Percentiles rank a stretch among this genome's conserved stretches.
phyloP scores from a whole-genome alignment of 2,797 vertebrate genomes.

The Anableps anableps region DNA sequence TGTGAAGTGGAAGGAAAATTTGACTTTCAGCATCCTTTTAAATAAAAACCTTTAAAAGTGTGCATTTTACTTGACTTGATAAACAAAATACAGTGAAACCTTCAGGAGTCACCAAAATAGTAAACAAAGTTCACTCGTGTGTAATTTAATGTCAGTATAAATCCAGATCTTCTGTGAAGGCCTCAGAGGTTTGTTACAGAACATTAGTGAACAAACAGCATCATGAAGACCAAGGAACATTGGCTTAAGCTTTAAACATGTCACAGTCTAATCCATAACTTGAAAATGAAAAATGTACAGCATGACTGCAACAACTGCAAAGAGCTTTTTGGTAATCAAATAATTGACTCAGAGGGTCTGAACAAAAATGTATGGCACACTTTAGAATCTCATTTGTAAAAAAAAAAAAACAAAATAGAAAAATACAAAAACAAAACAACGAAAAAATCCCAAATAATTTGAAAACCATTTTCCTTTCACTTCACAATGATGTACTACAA shows the following conservation, averaged over 20 bases:
- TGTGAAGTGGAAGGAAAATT: slow-evolving; percentile 12
- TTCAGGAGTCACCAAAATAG: background rate
- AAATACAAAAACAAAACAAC: too few relatives aligned
- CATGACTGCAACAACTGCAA: too few relatives aligned
- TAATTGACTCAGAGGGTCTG: too few relatives aligned
- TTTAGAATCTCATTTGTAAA: too few relatives aligned
- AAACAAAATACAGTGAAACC: background rate
- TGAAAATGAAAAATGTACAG: too few relatives aligned
- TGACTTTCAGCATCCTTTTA: background rate
- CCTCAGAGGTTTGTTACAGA: background rate
- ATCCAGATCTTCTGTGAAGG: background rate
- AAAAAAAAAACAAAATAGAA: too few relatives aligned
- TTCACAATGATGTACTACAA: too few relatives aligned
- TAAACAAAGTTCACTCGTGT: background rate
- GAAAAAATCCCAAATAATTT: too few relatives aligned
- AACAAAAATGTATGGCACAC: too few relatives aligned
- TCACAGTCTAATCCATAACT: background rate
- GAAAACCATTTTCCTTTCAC: too few relatives aligned
- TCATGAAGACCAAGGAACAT: background rate
- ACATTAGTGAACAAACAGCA: background rate
- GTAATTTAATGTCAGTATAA: background rate
- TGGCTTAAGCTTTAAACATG: background rate
- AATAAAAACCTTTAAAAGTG: background rate
- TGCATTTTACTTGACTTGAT: background rate
- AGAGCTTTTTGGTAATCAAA: too few relatives aligned